A percentile compares a stretch with the other conserved stretches of the same genome.
Conservation (phyloP, 2,888 invertebrate species). For the Teleiodes luculella region DNA sequence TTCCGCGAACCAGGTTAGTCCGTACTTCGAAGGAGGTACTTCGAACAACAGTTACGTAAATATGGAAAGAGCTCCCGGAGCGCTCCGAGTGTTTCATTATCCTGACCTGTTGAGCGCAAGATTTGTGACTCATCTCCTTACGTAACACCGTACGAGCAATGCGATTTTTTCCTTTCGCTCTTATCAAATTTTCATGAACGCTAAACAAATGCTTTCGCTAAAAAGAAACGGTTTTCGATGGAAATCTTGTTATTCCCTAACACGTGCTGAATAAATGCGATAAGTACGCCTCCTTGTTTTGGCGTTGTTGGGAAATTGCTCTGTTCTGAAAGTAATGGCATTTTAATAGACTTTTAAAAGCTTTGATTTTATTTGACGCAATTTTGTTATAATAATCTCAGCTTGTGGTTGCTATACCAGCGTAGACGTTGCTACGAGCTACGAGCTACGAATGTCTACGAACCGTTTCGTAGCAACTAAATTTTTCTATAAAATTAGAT, state of each 20-base stretch:
- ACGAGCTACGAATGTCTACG: background rate
- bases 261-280: conserved; percentile 12
- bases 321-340: conserved; percentile 1
- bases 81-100: conserved; percentile 68
- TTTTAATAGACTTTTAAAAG: background rate
- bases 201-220: conserved; percentile 16
- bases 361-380: background rate
- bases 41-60: conserved; percentile 66
- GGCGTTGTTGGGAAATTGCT: background rate
- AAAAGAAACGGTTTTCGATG: conserved; percentile 18
- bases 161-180: conserved; percentile 33
- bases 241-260: conserved; percentile 19
- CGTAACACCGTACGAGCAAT: conserved; percentile 40
- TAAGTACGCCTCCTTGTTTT: conserved; percentile 1
- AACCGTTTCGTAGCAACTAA: background rate
- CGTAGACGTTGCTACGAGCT: background rate
- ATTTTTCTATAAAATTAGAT: too few relatives aligned
- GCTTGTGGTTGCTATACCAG: background rate
- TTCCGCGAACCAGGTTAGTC: background rate
- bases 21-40: background rate
- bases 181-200: conserved; percentile 36
- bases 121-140: conserved; percentile 63
- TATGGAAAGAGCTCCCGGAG: conserved; percentile 62
- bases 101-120: conserved; percentile 72
- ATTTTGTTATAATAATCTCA: background rate